phyloP scores from a whole-genome alignment of 1,140 invertebrate species.

The Tetraneura akinire region DNA sequence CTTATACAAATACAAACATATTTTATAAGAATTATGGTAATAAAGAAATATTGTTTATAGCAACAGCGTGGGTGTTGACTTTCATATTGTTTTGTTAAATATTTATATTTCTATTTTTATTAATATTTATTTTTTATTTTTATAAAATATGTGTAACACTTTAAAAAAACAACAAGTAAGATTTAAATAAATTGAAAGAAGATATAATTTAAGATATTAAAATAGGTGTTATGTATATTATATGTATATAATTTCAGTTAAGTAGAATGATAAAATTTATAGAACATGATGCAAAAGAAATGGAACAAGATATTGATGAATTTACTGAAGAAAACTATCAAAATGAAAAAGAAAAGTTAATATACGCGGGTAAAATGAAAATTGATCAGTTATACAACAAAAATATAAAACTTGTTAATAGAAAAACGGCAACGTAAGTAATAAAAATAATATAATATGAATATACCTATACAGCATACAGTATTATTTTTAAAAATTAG shows the following conservation, averaged over 20 bases:
- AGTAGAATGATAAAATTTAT: conserved; percentile 16
- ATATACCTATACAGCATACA: too few relatives aligned
- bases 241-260: background rate
- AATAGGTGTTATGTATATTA: too few relatives aligned
- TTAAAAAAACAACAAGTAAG: background rate
- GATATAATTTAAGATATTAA: too few relatives aligned
- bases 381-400: conserved; percentile 30
- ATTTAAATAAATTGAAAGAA: too few relatives aligned
- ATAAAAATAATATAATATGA: background rate
- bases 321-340: background rate
- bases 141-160: background rate
- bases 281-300: background rate
- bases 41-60: too few relatives aligned
- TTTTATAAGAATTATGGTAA: background rate
- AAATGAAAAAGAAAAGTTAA: background rate
- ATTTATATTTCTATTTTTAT: too few relatives aligned
- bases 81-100: too few relatives aligned
- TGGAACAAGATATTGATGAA: background rate
- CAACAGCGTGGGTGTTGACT: background rate
- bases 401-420: background rate
- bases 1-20: background rate
- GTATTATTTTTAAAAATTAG: too few relatives aligned
- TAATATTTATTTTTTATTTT: background rate
- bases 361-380: background rate
- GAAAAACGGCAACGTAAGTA: conserved; percentile 13